Evolutionary conservation across 2,888 invertebrate species (phyloP).

Genomic region (Stenolophus ochropezus): DNA sequence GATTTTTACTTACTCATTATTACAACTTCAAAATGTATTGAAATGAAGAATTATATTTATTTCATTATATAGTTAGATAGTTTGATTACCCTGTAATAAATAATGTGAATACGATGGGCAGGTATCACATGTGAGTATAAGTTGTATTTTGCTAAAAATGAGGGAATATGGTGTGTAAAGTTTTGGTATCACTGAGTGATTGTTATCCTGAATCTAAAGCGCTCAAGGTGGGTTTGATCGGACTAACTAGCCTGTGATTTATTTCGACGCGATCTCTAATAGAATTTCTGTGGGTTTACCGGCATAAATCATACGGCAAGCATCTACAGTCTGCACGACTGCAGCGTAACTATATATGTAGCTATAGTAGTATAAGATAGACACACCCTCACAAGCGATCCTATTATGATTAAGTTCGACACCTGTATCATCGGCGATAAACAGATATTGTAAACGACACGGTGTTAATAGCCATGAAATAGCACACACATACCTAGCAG

Average conservation of each 20-base stretch:
- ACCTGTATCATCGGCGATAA: slow-evolving; percentile 66
- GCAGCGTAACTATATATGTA: background rate
- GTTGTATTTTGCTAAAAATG: too few relatives aligned
- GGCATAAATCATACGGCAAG: slow-evolving; percentile 52
- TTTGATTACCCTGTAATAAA: too few relatives aligned
- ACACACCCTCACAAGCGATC: slow-evolving; percentile 65
- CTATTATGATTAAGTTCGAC: slow-evolving; percentile 72
- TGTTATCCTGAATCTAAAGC: slow-evolving; percentile 55
- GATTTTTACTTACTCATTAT: too few relatives aligned
- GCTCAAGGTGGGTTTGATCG: slow-evolving; percentile 37
- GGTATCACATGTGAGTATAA: too few relatives aligned
- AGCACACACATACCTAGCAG: too few relatives aligned
- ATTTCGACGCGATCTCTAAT: slow-evolving; percentile 59
- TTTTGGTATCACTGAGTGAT: slow-evolving; percentile 34
- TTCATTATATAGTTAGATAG: too few relatives aligned
- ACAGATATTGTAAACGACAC: slow-evolving; percentile 1
- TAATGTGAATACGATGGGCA: too few relatives aligned
- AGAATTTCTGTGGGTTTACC: slow-evolving; percentile 58
- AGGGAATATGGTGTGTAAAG: background rate
- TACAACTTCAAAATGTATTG: too few relatives aligned
- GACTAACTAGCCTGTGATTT: slow-evolving; percentile 56
- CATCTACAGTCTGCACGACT: background rate
- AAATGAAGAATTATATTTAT: too few relatives aligned
- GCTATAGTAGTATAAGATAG: background rate
- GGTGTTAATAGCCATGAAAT: slow-evolving; percentile 18